These are phyloP conservation scores for Hippocampus mohnikei DNA, from an alignment of 2,113 vertebrate genomes.

Conservation along the genomic window DNA sequence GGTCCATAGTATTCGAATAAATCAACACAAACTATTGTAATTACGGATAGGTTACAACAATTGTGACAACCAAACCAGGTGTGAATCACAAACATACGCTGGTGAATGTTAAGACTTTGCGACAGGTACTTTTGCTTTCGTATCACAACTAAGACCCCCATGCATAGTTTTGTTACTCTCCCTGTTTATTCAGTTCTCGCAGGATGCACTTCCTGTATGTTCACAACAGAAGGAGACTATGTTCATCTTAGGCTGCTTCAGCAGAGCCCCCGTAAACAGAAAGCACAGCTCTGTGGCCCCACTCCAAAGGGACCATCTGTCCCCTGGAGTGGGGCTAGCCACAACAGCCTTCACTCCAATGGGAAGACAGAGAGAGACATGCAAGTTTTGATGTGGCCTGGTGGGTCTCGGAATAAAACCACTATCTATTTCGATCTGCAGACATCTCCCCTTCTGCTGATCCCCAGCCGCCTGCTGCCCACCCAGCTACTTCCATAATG, in stretches of 20 bases:
- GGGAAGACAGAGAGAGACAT: constrained; percentile 34
- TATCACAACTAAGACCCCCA: constrained; percentile 11
- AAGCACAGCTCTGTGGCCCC: constrained; percentile 54
- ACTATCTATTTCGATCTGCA: constrained; percentile 60
- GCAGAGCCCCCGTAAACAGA: constrained; percentile 45
- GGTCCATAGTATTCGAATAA: not conserved
- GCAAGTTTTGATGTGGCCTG: constrained; percentile 58
- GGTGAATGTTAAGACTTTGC: not conserved
- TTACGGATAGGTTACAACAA: not conserved
- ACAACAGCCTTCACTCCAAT: constrained; percentile 25
- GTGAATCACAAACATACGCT: not conserved
- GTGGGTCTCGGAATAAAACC: constrained; percentile 59
- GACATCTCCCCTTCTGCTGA: constrained; percentile 21
- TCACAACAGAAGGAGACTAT: constrained; percentile 61
- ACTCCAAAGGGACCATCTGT: constrained; percentile 73
- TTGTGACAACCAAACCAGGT: not conserved
- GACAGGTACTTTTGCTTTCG: constrained; percentile 5
- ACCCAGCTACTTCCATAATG: constrained; percentile 31
- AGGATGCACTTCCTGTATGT: constrained; percentile 35
- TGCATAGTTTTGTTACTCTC: constrained; percentile 30
- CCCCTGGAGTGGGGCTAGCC: constrained; percentile 45
- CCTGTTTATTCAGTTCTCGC: constrained; percentile 17
- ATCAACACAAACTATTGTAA: not conserved
- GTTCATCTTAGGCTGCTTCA: constrained; percentile 62
- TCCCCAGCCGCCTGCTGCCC: constrained; percentile 43